Percentiles rank a stretch among this genome's conserved stretches.
These are phyloP conservation scores for Autographa gamma DNA, from an alignment of 2,888 invertebrate species.

Conservation along the genomic window DNA sequence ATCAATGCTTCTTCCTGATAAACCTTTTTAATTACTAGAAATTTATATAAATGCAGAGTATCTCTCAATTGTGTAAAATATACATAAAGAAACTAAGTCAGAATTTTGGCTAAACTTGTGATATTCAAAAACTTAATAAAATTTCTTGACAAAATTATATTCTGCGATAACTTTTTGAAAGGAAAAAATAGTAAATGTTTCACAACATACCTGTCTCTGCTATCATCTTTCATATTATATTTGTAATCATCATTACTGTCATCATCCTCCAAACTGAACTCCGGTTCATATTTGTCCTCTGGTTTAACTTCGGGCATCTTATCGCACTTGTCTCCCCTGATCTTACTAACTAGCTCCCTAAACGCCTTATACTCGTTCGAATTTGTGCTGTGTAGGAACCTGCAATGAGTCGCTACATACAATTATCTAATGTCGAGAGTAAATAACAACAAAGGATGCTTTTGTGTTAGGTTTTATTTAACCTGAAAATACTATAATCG, in stretches of 20 bases:
- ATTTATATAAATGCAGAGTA: too few relatives aligned
- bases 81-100: too few relatives aligned
- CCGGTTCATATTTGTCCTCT: conserved; percentile 87
- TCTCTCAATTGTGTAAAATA: too few relatives aligned
- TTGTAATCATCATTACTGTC: conserved; percentile 83
- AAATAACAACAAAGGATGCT: conserved; percentile 71
- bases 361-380: conserved; percentile 85
- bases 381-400: conserved; percentile 85
- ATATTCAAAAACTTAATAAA: too few relatives aligned
- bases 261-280: conserved; percentile 85
- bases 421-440: conserved; percentile 59
- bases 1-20: neutral
- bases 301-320: conserved; percentile 80
- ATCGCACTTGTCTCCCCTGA: conserved; percentile 69
- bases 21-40: neutral
- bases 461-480: conserved; percentile 65
- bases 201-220: conserved; percentile 73
- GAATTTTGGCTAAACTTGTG: too few relatives aligned
- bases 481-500: conserved; percentile 71
- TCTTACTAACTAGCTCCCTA: conserved; percentile 78
- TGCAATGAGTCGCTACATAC: conserved; percentile 69
- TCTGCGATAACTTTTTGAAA: too few relatives aligned
- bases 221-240: conserved; percentile 78
- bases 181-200: neutral
- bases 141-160: too few relatives aligned